Evolutionary conservation across 35 echinoderm and acorn worm genomes (phyloP).

Genomic region (Diadema setosum): DNA sequence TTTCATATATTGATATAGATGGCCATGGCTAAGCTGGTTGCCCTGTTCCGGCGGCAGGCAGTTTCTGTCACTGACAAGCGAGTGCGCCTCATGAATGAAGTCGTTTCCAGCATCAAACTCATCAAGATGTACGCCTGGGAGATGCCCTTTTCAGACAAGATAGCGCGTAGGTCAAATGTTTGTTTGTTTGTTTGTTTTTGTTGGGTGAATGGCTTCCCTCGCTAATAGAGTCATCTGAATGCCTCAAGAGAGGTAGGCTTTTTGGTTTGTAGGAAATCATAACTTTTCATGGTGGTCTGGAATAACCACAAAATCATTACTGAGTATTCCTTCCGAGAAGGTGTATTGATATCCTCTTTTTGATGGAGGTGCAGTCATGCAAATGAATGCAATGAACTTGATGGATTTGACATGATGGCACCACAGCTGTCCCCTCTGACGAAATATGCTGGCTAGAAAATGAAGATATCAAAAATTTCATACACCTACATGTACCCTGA

Average conservation of each 20-base stretch:
- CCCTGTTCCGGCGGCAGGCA: conserved; percentile 21
- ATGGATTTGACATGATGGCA: too few species aligned
- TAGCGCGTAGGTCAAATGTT: conserved; percentile 36
- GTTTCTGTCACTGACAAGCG: conserved; percentile 49
- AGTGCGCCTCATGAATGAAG: conserved; percentile 64
- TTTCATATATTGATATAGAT: too few species aligned
- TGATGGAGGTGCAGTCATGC: too few species aligned
- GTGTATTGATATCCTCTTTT: too few species aligned
- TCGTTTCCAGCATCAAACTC: conserved; percentile 71
- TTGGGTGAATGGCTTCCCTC: not conserved
- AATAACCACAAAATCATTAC: too few species aligned
- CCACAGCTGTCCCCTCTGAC: too few species aligned
- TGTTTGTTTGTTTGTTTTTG: too few species aligned
- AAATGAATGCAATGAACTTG: too few species aligned
- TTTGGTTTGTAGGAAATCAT: not conserved
- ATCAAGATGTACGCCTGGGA: conserved; percentile 92
- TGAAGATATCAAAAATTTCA: too few species aligned
- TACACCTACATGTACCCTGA: too few species aligned
- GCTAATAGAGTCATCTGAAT: not conserved
- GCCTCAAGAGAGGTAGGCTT: not conserved
- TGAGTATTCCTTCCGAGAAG: too few species aligned
- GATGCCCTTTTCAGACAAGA: conserved; percentile 33
- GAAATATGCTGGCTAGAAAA: too few species aligned
- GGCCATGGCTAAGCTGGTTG: conserved; percentile 34
- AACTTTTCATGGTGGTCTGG: not conserved